Conservation (phyloP, 2,797 vertebrate genomes). For the Furcifer pardalis region DNA sequence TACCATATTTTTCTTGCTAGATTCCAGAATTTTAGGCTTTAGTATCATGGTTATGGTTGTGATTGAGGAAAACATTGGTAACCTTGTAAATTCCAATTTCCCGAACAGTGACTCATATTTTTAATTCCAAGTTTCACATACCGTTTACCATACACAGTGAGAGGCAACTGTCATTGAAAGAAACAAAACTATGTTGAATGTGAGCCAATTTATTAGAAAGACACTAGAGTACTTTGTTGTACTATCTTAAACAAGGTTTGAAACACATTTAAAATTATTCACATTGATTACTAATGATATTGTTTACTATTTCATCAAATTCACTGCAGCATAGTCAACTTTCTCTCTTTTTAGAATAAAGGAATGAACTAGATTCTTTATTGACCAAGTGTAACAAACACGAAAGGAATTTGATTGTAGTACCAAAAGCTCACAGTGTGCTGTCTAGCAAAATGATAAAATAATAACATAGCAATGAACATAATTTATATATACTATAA, state of each 20-base stretch:
- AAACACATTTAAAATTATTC: not conserved
- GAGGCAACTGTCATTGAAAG: not conserved
- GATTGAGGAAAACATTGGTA: not conserved
- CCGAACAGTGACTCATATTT: not conserved
- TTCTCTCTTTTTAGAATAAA: too few species aligned
- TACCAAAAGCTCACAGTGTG: too few species aligned
- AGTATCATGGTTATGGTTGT: not conserved
- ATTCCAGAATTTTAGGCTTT: not conserved
- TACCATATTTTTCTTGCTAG: not conserved
- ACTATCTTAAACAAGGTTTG: too few species aligned
- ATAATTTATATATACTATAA: too few species aligned
- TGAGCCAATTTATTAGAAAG: not conserved
- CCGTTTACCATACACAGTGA: not conserved
- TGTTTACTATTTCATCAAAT: not conserved
- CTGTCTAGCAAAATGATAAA: too few species aligned
- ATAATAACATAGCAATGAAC: too few species aligned
- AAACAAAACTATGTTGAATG: not conserved
- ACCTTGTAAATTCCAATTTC: not conserved
- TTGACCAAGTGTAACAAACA: too few species aligned
- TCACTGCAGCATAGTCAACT: not conserved
- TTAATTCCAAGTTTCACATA: not conserved
- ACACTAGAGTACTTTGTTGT: not conserved
- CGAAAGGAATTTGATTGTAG: too few species aligned
- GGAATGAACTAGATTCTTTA: too few species aligned
- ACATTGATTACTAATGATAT: not conserved